Evolutionary conservation across 1,140 invertebrate genomes (phyloP), one percentile per base, ranked within the genome.

Genomic region (Euglossa dilemma): DNA sequence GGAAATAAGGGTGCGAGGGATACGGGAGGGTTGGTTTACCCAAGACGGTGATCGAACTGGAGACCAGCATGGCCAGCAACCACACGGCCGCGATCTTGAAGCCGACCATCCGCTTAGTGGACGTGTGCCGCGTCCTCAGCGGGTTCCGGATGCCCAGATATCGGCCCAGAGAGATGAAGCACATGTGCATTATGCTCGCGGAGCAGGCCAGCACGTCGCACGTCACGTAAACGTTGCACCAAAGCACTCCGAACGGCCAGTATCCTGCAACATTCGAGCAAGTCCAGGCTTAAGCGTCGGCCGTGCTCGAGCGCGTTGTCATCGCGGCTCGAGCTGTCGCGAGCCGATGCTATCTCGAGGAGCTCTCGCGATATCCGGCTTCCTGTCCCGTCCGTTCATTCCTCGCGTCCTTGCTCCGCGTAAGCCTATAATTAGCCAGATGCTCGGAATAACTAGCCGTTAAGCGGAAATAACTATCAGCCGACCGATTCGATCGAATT

Each of bases 171-270:
- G 97, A 98, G 92, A 99, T 99, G 94, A 98, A 98, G 92, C 98
- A 98, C 98, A 99, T 99, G 95, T 99, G 98, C 96, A 99, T 97
- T 91, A 99, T 99, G 89, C 97, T 98, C 12, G 98, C 97, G 0
- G 98, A 98, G 91, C 98, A 99, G 74, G 98, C 97, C 52, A 99
- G 95, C n/a, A 99, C 98, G 93, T 99, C 98, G 86, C 97, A 98
- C 5, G 98, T 98, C 70, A 98, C 97, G 95, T 99, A 99, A 56
- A 99, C 96, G 92, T 98, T 98, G 94, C 98, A 99, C 96, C 98
- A 97, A 59, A 96, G 95, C 64, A 97, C 95, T 16, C 97, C 97
- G 88, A 99, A 96, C 18, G 98, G 98, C 97, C 98, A 99, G 93
- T 97, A 97, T 71, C 98, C 98, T 99, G 95, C 20, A 95, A 95